These are phyloP conservation scores for Nephotettix cincticeps DNA, from an alignment of 1,140 invertebrate genomes.

Conservation along the genomic window DNA sequence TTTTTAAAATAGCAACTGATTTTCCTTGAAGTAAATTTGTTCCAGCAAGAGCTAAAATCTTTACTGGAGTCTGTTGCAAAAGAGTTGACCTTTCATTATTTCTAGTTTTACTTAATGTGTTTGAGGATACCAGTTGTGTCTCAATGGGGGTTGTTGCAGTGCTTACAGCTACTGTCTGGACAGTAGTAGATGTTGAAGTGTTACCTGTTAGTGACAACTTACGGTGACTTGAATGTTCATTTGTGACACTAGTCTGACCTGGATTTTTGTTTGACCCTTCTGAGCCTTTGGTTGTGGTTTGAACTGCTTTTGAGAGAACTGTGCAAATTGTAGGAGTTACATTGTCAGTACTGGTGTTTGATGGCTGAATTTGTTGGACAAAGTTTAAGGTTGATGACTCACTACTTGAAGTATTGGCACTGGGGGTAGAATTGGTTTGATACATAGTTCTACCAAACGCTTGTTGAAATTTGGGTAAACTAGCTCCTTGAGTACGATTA, in stretches of 20 bases:
- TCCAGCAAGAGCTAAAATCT: constrained; percentile 30
- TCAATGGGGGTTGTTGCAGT: constrained; percentile 2
- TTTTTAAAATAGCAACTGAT: constrained; percentile 37
- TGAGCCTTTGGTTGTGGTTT: constrained; percentile 29
- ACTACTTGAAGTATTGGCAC: constrained; percentile 8
- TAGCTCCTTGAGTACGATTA: constrained; percentile 34
- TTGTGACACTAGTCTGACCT: neutral
- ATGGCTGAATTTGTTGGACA: constrained; percentile 24
- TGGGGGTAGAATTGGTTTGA: constrained; percentile 31
- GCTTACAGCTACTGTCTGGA: constrained; percentile 4
- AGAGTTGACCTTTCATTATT: constrained; percentile 8
- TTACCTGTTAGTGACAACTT: constrained; percentile 23
- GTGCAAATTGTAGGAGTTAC: constrained; percentile 10
- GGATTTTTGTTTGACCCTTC: constrained; percentile 24
- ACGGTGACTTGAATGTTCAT: constrained; percentile 19
- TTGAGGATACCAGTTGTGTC: neutral
- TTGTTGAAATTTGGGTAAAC: constrained; percentile 74
- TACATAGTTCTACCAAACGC: constrained; percentile 67
- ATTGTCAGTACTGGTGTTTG: constrained; percentile 13
- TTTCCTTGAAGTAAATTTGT: constrained; percentile 33
- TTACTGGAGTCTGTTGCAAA: constrained; percentile 30
- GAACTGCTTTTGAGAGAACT: constrained; percentile 28
- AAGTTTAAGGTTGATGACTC: constrained; percentile 12
- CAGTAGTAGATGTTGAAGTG: neutral
- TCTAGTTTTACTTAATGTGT: neutral